These are phyloP conservation scores for Zoanthus solanderi DNA, from an alignment of 92 coral and sea anemone species.

Conservation along the genomic window DNA sequence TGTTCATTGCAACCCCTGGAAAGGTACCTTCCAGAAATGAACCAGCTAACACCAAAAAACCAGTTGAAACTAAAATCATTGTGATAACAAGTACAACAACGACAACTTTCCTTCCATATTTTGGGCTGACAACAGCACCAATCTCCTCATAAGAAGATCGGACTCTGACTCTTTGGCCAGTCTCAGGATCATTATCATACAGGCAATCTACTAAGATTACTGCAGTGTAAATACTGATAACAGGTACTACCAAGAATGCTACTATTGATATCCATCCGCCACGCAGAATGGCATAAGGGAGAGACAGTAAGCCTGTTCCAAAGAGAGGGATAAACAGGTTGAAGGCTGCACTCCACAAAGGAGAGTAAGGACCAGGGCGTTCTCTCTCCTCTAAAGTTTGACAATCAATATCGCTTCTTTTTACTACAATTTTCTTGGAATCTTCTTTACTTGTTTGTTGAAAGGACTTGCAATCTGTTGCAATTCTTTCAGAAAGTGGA, in stretches of 20 bases:
- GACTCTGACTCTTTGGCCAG: conserved; percentile 21
- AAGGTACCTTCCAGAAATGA: conserved; percentile 27
- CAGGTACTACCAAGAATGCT: conserved; percentile 12
- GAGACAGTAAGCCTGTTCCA: conserved; percentile 24
- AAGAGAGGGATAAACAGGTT: conserved; percentile 8
- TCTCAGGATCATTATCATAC: conserved; percentile 18
- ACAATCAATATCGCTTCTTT: background rate
- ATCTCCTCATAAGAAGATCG: conserved; percentile 15
- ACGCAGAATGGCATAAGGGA: conserved; percentile 23
- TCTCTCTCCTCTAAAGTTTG: background rate
- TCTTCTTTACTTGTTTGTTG: conserved; percentile 1
- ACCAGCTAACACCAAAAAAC: conserved; percentile 32
- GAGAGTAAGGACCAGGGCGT: background rate
- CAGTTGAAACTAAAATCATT: conserved; percentile 20
- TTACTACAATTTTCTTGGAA: background rate
- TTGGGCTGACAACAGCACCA: conserved; percentile 28
- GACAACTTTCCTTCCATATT: conserved; percentile 21
- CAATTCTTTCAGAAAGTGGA: background rate
- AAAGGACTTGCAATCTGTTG: background rate
- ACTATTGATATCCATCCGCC: conserved; percentile 24
- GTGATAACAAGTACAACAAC: background rate
- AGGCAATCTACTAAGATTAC: conserved; percentile 20
- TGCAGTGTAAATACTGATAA: conserved; percentile 10
- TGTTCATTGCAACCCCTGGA: conserved; percentile 1
- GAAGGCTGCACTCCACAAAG: conserved; percentile 20